Evolutionary conservation across 2,797 vertebrate species (phyloP), one percentile per base, ranked within the genome.

Genomic region (Pachyuromys duprasi): DNA sequence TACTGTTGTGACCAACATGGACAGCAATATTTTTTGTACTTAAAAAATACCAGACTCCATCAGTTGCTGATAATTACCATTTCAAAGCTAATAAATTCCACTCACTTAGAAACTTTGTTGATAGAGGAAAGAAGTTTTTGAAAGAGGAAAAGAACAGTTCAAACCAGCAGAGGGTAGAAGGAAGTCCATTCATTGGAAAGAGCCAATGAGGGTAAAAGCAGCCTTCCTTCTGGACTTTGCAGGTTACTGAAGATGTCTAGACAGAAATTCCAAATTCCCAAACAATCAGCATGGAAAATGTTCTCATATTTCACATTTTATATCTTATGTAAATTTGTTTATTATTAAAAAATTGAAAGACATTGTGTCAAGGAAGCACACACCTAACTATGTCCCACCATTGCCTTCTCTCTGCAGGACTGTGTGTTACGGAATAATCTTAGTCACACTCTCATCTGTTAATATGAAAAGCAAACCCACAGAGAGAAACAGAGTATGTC

Each of bases 381-480:
- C 55, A 70, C 65, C 18, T 49, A 67, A 12, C 7, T 86, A 33
- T n/a, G 13, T 24, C 42, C 33, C 60, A 15, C 1, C 28, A 63
- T 49, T 31, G 45, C 3, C 20, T 57, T 11, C 6, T 78, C 67
- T 75, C 28, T 60, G 53, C 13, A 69, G 13, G 18, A 8, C 22
- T 26, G 17, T 36, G 8, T 20, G 5, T n/a, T 15, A 22, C 33
- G 33, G 13, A 24, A 28, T 5, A 67, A 4, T 9, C 60, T n/a
- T 3, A 20, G 22, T 2, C 53, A 53, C 14, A 13, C 0, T 3
- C 28, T 2, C 8, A 13, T 1, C 26, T 63, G n/a, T 33, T 45
- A 45, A 33, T 15, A 45, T 15, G 31, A 76, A 82, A 33, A 83
- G 14, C 17, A 33, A 72, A 15, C 1, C 17, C 33, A 33, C 24